Evolutionary conservation across 2,113 vertebrate species (phyloP).

Genomic region (Pomatostomus ruficeps): DNA sequence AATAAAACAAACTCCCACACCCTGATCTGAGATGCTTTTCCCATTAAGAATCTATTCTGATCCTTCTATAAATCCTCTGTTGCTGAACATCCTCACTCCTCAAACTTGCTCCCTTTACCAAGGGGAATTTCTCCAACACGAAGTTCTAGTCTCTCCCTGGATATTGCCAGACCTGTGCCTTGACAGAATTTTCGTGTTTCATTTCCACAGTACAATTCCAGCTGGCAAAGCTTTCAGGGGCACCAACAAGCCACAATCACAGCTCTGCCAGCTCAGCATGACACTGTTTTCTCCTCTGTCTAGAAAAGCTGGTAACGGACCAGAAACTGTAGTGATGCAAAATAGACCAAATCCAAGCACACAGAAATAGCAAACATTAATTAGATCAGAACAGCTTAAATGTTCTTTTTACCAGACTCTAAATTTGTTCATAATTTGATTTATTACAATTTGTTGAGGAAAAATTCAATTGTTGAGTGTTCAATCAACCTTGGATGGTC

Average conservation of each 20-base stretch:
- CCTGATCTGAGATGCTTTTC: neutral
- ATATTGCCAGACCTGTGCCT: neutral
- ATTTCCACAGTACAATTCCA: neutral
- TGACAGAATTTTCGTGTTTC: neutral
- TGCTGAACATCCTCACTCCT: neutral
- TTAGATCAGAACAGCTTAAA: neutral
- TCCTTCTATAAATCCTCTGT: neutral
- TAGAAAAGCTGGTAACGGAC: neutral
- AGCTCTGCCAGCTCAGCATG: neutral
- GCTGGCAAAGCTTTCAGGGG: neutral
- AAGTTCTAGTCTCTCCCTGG: neutral
- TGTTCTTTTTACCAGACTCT: neutral
- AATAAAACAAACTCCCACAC: no score
- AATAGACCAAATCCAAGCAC: neutral
- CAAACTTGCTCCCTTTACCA: neutral
- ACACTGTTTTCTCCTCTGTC: neutral
- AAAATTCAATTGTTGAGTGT: neutral
- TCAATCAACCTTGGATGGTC: neutral
- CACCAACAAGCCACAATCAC: neutral
- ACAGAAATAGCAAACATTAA: neutral
- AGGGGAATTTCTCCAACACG: neutral
- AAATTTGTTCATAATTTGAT: neutral
- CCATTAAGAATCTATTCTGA: neutral
- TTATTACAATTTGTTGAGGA: neutral
- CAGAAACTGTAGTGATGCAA: neutral